These are phyloP conservation scores for Monodelphis domestica DNA, from an alignment of 2,797 vertebrate species.

Conservation along the genomic window DNA sequence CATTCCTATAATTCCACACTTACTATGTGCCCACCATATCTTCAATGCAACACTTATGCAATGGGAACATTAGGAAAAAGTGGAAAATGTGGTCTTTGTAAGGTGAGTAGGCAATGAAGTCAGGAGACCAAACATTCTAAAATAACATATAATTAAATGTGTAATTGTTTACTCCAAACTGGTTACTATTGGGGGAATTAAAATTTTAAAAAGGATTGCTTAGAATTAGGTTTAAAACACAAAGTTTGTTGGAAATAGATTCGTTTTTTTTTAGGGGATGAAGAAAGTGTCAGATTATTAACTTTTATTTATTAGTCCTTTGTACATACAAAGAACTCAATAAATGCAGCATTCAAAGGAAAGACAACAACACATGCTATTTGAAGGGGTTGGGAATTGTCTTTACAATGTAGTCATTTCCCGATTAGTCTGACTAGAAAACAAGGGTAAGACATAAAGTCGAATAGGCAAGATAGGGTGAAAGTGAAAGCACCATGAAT, in stretches of 20 bases:
- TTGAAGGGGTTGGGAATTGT: background rate
- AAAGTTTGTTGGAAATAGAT: background rate
- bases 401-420: background rate
- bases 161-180: background rate
- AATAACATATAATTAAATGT: background rate
- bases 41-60: background rate
- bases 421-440: background rate
- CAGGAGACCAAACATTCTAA: background rate
- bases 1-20: conserved; percentile 8
- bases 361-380: background rate
- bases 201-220: background rate
- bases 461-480: background rate
- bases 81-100: background rate
- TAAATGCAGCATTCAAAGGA: background rate
- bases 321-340: background rate
- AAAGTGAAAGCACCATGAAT: background rate
- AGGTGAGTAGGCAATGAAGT: background rate
- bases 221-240: background rate
- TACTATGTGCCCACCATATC: background rate
- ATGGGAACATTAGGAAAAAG: background rate
- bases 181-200: background rate
- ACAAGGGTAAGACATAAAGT: background rate
- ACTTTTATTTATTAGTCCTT: background rate
- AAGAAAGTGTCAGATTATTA: background rate
- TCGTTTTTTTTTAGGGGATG: background rate